Conservation (phyloP, 2,888 invertebrate genomes). For the Sinohyriopsis cumingii region DNA sequence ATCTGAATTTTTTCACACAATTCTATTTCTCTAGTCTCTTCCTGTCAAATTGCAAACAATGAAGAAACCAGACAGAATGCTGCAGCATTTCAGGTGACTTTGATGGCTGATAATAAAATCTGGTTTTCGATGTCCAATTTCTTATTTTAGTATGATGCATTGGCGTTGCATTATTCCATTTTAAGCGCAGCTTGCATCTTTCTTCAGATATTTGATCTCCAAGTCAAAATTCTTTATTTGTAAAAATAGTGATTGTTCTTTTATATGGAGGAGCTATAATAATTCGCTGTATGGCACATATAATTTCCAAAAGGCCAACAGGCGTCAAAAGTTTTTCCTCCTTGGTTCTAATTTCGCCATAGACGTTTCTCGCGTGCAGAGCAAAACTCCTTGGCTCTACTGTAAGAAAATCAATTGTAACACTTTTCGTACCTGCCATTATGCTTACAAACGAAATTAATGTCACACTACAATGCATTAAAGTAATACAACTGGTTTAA, state of each 20-base stretch:
- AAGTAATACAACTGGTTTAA: too few relatives aligned
- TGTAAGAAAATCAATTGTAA: neutral
- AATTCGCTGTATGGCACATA: neutral
- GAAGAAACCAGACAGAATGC: too few relatives aligned
- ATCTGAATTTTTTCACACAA: too few relatives aligned
- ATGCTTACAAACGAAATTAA: neutral
- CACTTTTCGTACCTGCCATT: neutral
- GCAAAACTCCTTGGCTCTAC: neutral
- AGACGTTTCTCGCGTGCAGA: neutral
- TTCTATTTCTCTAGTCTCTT: too few relatives aligned
- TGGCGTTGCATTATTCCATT: constrained; percentile 1
- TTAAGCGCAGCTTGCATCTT: constrained; percentile 3
- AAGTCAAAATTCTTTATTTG: neutral
- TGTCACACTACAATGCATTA: too few relatives aligned
- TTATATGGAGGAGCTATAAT: neutral
- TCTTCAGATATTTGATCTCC: constrained; percentile 2
- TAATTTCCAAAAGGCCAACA: neutral
- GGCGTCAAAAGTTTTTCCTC: constrained; percentile 2
- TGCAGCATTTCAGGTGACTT: too few relatives aligned
- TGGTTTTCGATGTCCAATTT: neutral
- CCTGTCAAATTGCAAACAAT: too few relatives aligned
- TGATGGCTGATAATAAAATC: too few relatives aligned
- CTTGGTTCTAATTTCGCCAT: constrained; percentile 2
- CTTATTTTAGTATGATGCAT: constrained; percentile 1
- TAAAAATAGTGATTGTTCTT: neutral